These are phyloP conservation scores for Cyanocitta stelleri DNA, from an alignment of 2,113 vertebrate species.

Conservation along the genomic window DNA sequence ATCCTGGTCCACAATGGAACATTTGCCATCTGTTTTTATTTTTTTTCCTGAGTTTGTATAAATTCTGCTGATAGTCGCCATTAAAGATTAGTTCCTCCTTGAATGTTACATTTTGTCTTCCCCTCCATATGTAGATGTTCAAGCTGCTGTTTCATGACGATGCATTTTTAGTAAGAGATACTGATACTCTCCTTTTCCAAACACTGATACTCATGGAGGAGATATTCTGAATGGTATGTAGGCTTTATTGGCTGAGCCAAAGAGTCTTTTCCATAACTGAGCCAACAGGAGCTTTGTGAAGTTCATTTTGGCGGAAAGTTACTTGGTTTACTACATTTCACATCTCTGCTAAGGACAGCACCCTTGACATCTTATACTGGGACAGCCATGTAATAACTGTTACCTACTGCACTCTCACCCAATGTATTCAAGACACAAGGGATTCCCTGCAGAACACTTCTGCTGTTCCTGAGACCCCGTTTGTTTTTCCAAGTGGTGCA, in stretches of 20 bases:
- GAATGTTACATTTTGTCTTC: not conserved
- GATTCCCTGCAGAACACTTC: slow-evolving; percentile 18
- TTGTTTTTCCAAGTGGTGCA: slow-evolving; percentile 46
- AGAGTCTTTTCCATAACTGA: not conserved
- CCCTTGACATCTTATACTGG: not conserved
- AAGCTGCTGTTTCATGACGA: not conserved
- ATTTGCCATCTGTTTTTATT: not conserved
- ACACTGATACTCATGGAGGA: not conserved
- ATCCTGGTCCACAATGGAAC: not conserved
- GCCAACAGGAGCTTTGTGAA: not conserved
- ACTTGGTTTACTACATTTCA: not conserved
- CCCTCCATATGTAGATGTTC: not conserved
- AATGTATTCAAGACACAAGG: not conserved
- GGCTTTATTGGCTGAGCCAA: not conserved
- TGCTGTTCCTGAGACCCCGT: not conserved
- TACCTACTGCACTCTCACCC: slow-evolving; percentile 1
- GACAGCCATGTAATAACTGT: not conserved
- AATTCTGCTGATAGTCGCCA: not conserved
- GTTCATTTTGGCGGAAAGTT: not conserved
- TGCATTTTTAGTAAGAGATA: not conserved
- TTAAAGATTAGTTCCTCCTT: not conserved
- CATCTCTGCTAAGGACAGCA: not conserved
- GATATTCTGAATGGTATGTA: not conserved
- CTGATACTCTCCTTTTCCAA: not conserved
- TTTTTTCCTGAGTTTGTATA: not conserved